Conservation (phyloP, 2,888 invertebrate species). For the Drosophila eohydei region DNA sequence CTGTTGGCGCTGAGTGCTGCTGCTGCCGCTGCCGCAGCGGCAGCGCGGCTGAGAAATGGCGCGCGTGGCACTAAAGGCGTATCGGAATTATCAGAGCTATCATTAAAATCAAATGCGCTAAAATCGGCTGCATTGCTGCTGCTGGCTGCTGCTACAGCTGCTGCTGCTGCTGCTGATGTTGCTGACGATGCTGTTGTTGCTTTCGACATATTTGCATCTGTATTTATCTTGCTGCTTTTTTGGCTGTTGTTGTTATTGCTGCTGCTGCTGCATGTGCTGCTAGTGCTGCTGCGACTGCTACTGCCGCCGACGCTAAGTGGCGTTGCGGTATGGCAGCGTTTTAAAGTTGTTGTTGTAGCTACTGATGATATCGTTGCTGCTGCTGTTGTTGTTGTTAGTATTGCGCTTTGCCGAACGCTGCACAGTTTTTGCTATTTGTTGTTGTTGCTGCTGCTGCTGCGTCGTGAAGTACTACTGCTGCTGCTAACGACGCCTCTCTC, state of each 20-base stretch:
- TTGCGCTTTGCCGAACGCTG: slow-evolving; percentile 78
- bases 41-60: slow-evolving; percentile 82
- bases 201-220: slow-evolving; percentile 25
- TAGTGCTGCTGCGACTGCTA: slow-evolving; percentile 25
- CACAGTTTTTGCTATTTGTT: slow-evolving; percentile 76
- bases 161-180: slow-evolving; percentile 27
- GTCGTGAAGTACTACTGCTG: slow-evolving; percentile 68
- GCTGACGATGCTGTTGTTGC: slow-evolving; percentile 30
- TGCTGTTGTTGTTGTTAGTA: slow-evolving; percentile 37
- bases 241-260: slow-evolving; percentile 32
- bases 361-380: slow-evolving; percentile 7
- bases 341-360: slow-evolving; percentile 15
- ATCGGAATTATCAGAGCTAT: slow-evolving; percentile 84
- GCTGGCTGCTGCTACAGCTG: slow-evolving; percentile 25
- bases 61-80: slow-evolving; percentile 79
- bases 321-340: slow-evolving; percentile 32
- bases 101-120: slow-evolving; percentile 85
- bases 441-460: slow-evolving; percentile 71
- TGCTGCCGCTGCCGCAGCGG: slow-evolving; percentile 63
- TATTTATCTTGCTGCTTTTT: slow-evolving; percentile 19
- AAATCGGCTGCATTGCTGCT: slow-evolving; percentile 75
- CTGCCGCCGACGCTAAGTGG: slow-evolving; percentile 26
- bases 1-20: slow-evolving; percentile 54
- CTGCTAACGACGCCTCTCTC: slow-evolving; percentile 51
- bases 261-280: slow-evolving; percentile 25